Percentiles rank a stretch among this genome's conserved stretches.
Evolutionary conservation across 2,888 invertebrate species (phyloP).

Genomic region (Antheraea assamensis): DNA sequence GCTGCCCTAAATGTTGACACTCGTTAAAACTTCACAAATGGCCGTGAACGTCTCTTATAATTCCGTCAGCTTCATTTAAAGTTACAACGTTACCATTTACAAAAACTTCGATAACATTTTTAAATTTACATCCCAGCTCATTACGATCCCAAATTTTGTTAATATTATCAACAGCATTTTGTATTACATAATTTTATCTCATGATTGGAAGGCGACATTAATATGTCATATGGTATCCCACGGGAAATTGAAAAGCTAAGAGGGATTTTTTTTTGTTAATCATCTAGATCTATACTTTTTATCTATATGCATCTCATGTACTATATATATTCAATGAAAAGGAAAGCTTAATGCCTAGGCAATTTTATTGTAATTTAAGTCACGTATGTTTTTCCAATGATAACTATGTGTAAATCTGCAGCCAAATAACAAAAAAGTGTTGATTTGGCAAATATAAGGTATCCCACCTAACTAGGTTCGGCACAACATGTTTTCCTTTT

Average conservation of each 20-base stretch:
- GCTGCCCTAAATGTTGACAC: slow-evolving; percentile 38
- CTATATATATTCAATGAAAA: neutral
- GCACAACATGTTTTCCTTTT: too few relatives aligned
- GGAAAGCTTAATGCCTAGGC: neutral
- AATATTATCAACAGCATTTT: neutral
- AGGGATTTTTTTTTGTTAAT: too few relatives aligned
- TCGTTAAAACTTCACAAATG: slow-evolving; percentile 71
- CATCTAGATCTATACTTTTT: neutral
- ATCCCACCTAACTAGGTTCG: neutral
- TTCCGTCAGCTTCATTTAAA: slow-evolving; percentile 72
- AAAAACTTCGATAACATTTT: slow-evolving; percentile 10
- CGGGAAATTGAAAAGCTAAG: too few relatives aligned
- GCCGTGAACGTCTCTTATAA: slow-evolving; percentile 59
- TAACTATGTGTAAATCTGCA: neutral
- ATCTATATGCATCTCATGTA: neutral
- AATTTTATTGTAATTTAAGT: neutral
- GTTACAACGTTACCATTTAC: slow-evolving; percentile 38
- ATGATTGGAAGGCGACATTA: neutral
- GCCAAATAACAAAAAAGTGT: neutral
- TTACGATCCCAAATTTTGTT: neutral
- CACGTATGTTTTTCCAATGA: neutral
- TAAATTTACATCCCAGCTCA: neutral
- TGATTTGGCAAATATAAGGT: neutral
- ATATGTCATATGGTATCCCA: neutral
- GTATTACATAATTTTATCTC: neutral